These are phyloP conservation scores for Scelioninae gen. 2 DNA, from an alignment of 2,888 invertebrate genomes.

Conservation along the genomic window DNA sequence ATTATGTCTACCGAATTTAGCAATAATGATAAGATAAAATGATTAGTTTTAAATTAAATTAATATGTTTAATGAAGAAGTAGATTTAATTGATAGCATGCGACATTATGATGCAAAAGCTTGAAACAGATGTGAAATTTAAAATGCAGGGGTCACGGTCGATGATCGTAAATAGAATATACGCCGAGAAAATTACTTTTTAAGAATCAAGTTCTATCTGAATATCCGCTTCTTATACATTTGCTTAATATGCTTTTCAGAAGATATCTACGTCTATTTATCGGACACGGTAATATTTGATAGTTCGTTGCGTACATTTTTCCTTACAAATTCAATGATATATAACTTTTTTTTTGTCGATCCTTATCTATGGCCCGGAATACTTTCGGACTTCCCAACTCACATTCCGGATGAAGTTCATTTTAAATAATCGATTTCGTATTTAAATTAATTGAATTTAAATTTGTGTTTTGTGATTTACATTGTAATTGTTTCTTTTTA, in stretches of 20 bases:
- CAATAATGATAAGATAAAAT: not conserved
- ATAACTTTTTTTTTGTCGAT: conserved; percentile 46
- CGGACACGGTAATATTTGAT: conserved; percentile 24
- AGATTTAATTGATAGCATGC: conserved; percentile 44
- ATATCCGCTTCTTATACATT: conserved; percentile 54
- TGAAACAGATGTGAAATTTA: conserved; percentile 56
- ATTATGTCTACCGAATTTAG: no score
- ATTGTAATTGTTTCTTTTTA: conserved; percentile 20
- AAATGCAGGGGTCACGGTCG: conserved; percentile 55
- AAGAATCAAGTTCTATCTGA: conserved; percentile 51
- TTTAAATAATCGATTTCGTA: conserved; percentile 46
- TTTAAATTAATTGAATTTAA: conserved; percentile 43
- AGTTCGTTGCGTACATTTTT: conserved; percentile 27
- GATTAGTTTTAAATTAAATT: conserved; percentile 8
- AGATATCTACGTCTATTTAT: conserved; percentile 50
- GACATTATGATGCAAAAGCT: conserved; percentile 57
- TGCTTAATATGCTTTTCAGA: conserved; percentile 42
- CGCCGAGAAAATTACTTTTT: conserved; percentile 52
- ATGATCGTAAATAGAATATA: conserved; percentile 54
- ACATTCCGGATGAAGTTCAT: conserved; percentile 24
- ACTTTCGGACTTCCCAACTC: conserved; percentile 24
- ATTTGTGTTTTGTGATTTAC: conserved; percentile 24
- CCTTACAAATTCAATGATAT: conserved; percentile 49
- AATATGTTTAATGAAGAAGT: conserved; percentile 20
- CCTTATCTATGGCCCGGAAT: conserved; percentile 30